A percentile compares a stretch with the other conserved stretches of the same genome.
Conservation (phyloP, 2,888 invertebrate species). For the Mesorhabditis sp. region DNA sequence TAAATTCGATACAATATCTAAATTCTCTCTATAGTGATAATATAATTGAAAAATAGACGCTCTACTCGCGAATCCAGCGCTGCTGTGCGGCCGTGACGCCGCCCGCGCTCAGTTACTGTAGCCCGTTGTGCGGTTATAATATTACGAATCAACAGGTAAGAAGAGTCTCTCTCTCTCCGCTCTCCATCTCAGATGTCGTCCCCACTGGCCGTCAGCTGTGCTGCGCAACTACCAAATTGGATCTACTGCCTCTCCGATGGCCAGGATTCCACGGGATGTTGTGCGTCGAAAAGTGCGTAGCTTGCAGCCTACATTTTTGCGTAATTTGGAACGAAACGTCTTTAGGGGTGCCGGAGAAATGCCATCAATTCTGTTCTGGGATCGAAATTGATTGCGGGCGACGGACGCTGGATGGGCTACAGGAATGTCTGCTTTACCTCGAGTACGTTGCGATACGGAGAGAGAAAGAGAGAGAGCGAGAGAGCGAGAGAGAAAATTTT, state of each 20-base stretch:
- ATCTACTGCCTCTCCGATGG: conserved; percentile 13
- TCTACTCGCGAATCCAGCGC: not conserved
- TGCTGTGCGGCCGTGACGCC: not conserved
- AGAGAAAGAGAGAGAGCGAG: not conserved
- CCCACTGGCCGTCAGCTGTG: not conserved
- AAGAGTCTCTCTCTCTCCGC: not conserved
- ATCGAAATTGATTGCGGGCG: not conserved
- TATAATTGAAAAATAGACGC: not conserved
- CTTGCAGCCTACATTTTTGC: not conserved
- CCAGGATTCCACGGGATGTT: conserved; percentile 12
- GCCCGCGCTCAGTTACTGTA: not conserved
- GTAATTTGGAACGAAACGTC: too few relatives aligned
- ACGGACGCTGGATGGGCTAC: not conserved
- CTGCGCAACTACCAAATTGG: conserved; percentile 8
- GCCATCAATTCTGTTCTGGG: conserved; percentile 2
- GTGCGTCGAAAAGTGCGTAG: not conserved
- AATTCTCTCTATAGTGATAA: too few relatives aligned
- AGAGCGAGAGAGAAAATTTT: too few relatives aligned
- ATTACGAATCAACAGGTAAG: not conserved
- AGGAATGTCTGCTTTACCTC: not conserved
- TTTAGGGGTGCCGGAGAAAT: not conserved
- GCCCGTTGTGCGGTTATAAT: not conserved
- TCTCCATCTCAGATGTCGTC: too few relatives aligned
- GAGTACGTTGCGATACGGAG: not conserved
- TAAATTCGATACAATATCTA: not conserved